A percentile compares a stretch with the other conserved stretches of the same genome.
These are phyloP conservation scores for Diogma glabrata DNA, from an alignment of 2,888 invertebrate species.

Conservation along the genomic window DNA sequence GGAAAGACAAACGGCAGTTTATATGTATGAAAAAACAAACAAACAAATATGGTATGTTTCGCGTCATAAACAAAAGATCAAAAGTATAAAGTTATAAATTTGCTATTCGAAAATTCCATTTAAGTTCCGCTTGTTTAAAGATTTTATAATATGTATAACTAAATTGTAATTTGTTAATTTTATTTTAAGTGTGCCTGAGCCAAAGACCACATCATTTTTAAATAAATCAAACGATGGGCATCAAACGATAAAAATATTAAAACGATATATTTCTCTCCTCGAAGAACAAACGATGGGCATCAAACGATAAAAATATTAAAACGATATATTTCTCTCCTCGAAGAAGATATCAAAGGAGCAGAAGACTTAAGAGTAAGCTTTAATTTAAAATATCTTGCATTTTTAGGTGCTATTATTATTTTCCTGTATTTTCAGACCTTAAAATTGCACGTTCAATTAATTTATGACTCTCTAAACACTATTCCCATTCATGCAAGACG, in stretches of 20 bases:
- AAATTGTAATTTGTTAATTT: not conserved
- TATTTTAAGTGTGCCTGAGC: conserved; percentile 18
- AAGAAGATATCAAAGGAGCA: not conserved
- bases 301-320: conserved; percentile 4
- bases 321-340: conserved; percentile 2
- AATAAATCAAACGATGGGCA: conserved; percentile 5
- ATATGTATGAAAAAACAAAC: conserved; percentile 54
- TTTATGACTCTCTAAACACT: not conserved
- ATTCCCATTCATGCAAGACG: conserved; percentile 2
- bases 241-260: conserved; percentile 2
- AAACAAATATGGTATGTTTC: conserved; percentile 39
- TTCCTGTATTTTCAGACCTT: not conserved
- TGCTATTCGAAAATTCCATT: too few species aligned
- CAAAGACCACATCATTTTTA: conserved; percentile 22
- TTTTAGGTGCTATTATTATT: too few species aligned
- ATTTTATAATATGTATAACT: conserved; percentile 8
- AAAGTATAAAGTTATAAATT: too few species aligned
- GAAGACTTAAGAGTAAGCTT: conserved; percentile 7
- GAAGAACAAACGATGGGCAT: conserved; percentile 5
- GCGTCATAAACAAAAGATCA: not conserved
- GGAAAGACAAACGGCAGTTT: conserved; percentile 59
- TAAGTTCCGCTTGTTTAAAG: too few species aligned
- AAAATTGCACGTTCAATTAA: not conserved
- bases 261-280: conserved; percentile 2
- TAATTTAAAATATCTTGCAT: too few species aligned